Evolutionary conservation across 2,113 vertebrate species (phyloP), one percentile per base, ranked within the genome.

Genomic region (Copsychus sechellarum): DNA sequence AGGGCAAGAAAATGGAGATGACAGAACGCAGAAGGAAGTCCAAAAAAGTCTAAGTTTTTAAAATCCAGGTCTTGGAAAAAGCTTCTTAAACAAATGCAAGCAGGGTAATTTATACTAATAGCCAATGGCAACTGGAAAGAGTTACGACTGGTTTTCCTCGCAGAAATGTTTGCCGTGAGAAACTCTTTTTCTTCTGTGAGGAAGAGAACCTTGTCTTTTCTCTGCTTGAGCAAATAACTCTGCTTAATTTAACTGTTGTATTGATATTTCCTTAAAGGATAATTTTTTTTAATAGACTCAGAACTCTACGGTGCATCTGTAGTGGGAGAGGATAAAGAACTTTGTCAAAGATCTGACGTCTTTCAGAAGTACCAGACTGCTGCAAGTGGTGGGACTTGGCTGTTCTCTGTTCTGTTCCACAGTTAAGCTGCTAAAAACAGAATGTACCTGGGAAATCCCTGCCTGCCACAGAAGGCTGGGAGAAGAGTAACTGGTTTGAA

Each of bases 1-100:
- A 83, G 8, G 24, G 14, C 54, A 80, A 77, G 74, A 82, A 86
- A 86, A 73, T 1, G 1, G 42, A 95, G 71, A 90, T 67, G 76
- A 40, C 47, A 13, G 23, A 89, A 81, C 81, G 86, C 18, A 81
- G 29, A 83, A 78, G 34, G 13, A 66, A 51, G 64, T 77, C 42
- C 50, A 14, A 22, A 88, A 33, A 28, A 34, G 31, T 83, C 88
- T 47, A 54, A 51, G 22, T 81, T 89, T 26, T 88, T 65, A 38
- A 95, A 93, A 86, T 86, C 33, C 26, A 51, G 13, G 11, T 81
- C 38, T 83, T 86, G 40, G 34, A 60, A 77, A 66, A 76, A 86
- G 14, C 8, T 88, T 88, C 23, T 33, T 45, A 23, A 66, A 40
- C 22, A 77, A 45, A 38, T 5, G 0, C 21, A 78, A 72, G 19